Base-by-base conservation (phyloP, 2,113 vertebrate genomes). In the Seriola aureovittata region DNA sequence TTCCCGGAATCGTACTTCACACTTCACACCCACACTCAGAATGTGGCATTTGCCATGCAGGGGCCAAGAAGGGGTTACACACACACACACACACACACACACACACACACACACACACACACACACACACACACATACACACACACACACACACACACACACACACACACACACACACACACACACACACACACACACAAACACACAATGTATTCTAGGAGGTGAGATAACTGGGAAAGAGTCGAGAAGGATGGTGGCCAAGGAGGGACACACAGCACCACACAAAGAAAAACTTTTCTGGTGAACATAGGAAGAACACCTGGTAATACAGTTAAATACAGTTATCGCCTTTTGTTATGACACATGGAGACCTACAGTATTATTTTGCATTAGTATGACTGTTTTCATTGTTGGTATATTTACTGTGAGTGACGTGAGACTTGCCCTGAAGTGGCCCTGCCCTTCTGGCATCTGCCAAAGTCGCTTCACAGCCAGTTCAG, bases 21-120 rank as follows among this genome's bases (percentile, higher is more conserved):
- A 86, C 84, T 90, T 94, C 84, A 87, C 94, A 93, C 82, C 46
- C 57, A 75, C 71, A 44, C 82, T 93, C 76, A 82, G 91, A 94
- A 95, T 93, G 90, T 93, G 91, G 80, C 90, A 86, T 86, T 85
- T 82, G 80, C 70, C 42, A 57, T 80, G 68, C 14, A 78, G 69
- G 73, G 87, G 88, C 85, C 80, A 78, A 63, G 64, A 63, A 52
- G 62, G 80, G 76, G 82, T 85, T 57, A 60, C 29, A 78, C 19
- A 46, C 32, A 69, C 62, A 58, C 59, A 52, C 42, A 81, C 60
- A 36, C 52, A 50, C 68, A 29, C 77, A 50, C 58, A 69, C 29
- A 58, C n/a, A 54, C 66, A 58, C 72, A 65, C 60, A 44, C 32
- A 48, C 67, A 17, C 23, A 55, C 38, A 59, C 34, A 55, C 66